A percentile compares a stretch with the other conserved stretches of the same genome.
These are phyloP conservation scores for Gallinago stenura DNA, from an alignment of 2,797 vertebrate genomes.

Conservation along the genomic window DNA sequence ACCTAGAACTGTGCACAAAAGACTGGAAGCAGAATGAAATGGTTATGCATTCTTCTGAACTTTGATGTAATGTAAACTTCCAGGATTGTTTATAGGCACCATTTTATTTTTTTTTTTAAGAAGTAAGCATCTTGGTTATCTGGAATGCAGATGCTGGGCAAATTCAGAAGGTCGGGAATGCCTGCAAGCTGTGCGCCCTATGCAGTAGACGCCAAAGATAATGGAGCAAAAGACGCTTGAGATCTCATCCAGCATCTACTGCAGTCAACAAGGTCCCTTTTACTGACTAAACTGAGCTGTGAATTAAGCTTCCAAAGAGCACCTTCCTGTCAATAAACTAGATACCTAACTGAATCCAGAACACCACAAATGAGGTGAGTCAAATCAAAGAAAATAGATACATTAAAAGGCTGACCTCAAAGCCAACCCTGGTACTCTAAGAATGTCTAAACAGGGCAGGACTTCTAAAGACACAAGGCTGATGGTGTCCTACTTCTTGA, in stretches of 20 bases:
- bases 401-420: neutral
- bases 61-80: slow-evolving; percentile 60
- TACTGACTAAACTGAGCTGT: neutral
- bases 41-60: slow-evolving; percentile 28
- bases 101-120: slow-evolving; percentile 13
- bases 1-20: slow-evolving; percentile 30
- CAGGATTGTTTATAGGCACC: slow-evolving; percentile 49
- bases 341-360: neutral
- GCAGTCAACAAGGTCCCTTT: neutral
- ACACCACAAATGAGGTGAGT: neutral
- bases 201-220: slow-evolving; percentile 63
- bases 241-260: slow-evolving; percentile 18
- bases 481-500: neutral
- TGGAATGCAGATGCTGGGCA: slow-evolving; percentile 73
- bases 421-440: neutral
- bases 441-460: neutral
- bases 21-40: slow-evolving; percentile 51
- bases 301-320: neutral
- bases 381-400: neutral
- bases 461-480: neutral
- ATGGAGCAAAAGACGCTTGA: neutral
- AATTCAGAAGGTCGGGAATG: slow-evolving; percentile 70
- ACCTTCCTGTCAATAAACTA: neutral
- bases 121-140: slow-evolving; percentile 54
- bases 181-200: slow-evolving; percentile 60